Evolutionary conservation across 2,113 vertebrate species (phyloP).

Genomic region (Notiomystis cincta): DNA sequence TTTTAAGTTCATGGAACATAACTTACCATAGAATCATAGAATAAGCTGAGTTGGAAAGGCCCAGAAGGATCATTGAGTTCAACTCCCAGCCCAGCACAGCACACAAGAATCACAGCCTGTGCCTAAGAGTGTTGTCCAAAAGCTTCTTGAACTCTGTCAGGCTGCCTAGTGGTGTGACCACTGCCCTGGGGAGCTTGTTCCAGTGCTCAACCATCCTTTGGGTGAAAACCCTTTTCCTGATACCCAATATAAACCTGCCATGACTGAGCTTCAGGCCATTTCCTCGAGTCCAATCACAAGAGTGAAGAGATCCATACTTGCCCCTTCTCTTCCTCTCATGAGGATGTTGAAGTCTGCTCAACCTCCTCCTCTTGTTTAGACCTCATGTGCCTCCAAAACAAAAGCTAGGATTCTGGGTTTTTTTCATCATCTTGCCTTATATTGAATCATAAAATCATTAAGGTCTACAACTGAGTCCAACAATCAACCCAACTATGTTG

Average conservation of each 20-base stretch:
- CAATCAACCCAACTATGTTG: neutral
- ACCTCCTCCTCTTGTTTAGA: neutral
- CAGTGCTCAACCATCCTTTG: neutral
- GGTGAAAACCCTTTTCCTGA: neutral
- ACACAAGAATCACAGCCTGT: accelerated
- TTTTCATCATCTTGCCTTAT: neutral
- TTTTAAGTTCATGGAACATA: neutral
- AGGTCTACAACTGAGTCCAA: neutral
- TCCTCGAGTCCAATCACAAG: neutral
- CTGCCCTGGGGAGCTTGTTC: neutral
- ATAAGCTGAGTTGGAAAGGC: neutral
- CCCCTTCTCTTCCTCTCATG: neutral
- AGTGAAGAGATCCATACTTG: neutral
- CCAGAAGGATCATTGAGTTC: neutral
- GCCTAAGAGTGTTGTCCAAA: neutral
- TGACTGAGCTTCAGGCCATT: neutral
- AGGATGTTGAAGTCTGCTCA: neutral
- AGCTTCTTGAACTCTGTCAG: neutral
- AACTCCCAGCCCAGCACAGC: neutral
- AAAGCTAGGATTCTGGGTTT: neutral
- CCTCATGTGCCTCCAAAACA: neutral
- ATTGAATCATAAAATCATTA: neutral
- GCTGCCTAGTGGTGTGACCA: neutral
- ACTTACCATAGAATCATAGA: neutral
- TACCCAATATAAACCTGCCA: neutral